phyloP scores from a whole-genome alignment of 2,888 invertebrate species.

The Drosophila birchii region DNA sequence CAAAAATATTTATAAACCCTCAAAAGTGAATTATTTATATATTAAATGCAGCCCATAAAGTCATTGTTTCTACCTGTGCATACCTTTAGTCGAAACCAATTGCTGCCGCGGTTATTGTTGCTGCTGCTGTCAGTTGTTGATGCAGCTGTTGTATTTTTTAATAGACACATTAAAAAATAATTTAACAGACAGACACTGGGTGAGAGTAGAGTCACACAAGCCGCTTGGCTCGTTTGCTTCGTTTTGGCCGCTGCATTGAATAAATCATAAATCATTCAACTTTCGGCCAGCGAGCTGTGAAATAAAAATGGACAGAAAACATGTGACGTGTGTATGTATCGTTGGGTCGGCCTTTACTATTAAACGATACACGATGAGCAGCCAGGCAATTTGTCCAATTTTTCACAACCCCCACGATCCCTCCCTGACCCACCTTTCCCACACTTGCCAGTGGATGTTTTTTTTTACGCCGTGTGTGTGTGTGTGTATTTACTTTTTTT shows the following conservation, averaged over 20 bases:
- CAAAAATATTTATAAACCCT: neutral
- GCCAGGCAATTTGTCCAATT: slow-evolving; percentile 70
- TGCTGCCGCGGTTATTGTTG: slow-evolving; percentile 29
- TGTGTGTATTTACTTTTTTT: slow-evolving; percentile 64
- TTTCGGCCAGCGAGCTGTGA: slow-evolving; percentile 59
- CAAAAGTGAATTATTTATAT: neutral
- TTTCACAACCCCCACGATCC: slow-evolving; percentile 3
- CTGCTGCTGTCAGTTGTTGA: slow-evolving; percentile 44
- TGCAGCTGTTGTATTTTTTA: slow-evolving; percentile 80
- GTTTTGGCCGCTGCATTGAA: slow-evolving; percentile 68
- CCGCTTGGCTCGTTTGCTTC: slow-evolving; percentile 22
- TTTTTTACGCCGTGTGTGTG: slow-evolving; percentile 26
- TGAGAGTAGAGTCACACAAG: slow-evolving; percentile 15
- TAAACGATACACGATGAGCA: slow-evolving; percentile 72
- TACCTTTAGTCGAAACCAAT: slow-evolving; percentile 5
- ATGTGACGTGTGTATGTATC: slow-evolving; percentile 58
- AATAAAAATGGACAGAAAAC: slow-evolving; percentile 59
- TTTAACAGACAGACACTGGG: slow-evolving; percentile 69
- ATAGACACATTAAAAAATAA: slow-evolving; percentile 78
- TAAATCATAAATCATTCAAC: slow-evolving; percentile 80
- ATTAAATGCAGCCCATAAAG: neutral
- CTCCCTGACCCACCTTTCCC: neutral
- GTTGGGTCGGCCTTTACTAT: slow-evolving; percentile 62
- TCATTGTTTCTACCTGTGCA: slow-evolving; percentile 4
- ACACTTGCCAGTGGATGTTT: slow-evolving; percentile 24